Conservation (phyloP, 2,113 vertebrate species). For the Urocolius indicus region DNA sequence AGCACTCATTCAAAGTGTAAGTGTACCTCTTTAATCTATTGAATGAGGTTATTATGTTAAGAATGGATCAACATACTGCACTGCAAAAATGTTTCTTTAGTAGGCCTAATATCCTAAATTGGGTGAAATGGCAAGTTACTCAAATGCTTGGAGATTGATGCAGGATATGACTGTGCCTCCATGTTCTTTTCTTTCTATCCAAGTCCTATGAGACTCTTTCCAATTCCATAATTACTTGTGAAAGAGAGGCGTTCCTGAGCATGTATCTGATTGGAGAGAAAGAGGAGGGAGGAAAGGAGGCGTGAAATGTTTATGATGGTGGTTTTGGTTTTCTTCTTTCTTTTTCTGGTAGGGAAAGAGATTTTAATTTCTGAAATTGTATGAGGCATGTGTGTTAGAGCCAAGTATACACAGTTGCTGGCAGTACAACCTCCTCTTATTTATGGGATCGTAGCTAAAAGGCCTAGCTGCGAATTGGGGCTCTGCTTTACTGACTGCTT, state of each 20-base stretch:
- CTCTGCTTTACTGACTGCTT: neutral
- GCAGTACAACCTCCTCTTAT: neutral
- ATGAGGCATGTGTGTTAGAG: neutral
- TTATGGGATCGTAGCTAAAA: neutral
- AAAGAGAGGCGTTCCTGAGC: constrained; percentile 1
- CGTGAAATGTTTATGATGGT: neutral
- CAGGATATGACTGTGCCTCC: neutral
- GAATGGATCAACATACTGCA: constrained; percentile 34
- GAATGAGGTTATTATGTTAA: constrained; percentile 56
- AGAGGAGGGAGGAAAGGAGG: neutral
- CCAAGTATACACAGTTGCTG: neutral
- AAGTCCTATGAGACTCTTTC: neutral
- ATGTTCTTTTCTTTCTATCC: neutral
- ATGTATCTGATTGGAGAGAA: neutral
- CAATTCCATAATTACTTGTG: constrained; percentile 2
- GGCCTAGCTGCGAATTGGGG: neutral
- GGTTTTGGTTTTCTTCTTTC: neutral
- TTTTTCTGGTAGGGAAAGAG: neutral
- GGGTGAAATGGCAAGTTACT: constrained; percentile 53
- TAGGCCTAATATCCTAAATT: constrained; percentile 46
- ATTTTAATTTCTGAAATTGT: neutral
- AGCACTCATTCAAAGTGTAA: constrained; percentile 29
- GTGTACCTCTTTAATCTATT: constrained; percentile 35
- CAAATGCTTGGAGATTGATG: constrained; percentile 12
- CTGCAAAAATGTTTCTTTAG: constrained; percentile 45